Conservation (phyloP, 2,113 vertebrate genomes). For the Pterophyllum scalare region DNA sequence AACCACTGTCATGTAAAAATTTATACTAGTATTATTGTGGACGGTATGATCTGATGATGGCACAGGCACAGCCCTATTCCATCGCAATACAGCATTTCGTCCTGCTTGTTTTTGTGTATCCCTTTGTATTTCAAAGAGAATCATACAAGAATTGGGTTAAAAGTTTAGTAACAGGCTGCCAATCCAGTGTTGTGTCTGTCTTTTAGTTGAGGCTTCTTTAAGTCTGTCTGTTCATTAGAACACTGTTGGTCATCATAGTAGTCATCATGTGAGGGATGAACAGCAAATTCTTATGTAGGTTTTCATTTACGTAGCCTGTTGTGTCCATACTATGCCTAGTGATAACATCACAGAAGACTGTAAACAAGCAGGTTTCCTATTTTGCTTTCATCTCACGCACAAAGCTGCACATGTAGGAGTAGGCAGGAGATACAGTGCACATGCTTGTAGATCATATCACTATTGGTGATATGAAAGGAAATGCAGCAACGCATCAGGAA, state of each 20-base stretch:
- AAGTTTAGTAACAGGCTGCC: not conserved
- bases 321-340: not conserved
- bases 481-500: not conserved
- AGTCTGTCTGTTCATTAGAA: not conserved
- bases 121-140: not conserved
- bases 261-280: not conserved
- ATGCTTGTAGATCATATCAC: slow-evolving; percentile 8
- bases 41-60: not conserved
- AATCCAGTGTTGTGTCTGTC: not conserved
- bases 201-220: not conserved
- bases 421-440: not conserved
- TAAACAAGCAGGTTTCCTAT: not conserved
- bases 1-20: not conserved
- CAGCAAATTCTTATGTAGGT: not conserved
- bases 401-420: not conserved
- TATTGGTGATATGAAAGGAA: not conserved
- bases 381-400: not conserved
- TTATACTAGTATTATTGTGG: not conserved
- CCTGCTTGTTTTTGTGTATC: not conserved
- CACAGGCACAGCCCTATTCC: not conserved
- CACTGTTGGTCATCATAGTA: not conserved
- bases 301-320: not conserved
- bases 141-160: not conserved
- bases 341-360: not conserved
- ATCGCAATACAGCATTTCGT: not conserved